Percentiles rank a stretch among this genome's conserved stretches.
Conservation (phyloP, 2,797 vertebrate species). For the Cynopterus sphinx region DNA sequence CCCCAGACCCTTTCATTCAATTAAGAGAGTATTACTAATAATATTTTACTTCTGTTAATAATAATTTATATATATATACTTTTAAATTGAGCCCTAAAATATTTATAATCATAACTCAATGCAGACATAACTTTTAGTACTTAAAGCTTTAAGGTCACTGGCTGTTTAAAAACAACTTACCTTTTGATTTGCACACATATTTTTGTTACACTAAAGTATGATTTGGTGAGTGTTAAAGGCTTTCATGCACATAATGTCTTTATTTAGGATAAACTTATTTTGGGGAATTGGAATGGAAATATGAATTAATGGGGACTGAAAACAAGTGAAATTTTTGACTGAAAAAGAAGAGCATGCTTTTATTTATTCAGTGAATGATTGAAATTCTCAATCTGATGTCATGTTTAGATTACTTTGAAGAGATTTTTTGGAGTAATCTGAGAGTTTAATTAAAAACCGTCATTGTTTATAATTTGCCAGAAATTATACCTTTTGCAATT, state of each 20-base stretch:
- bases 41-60: background rate
- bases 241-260: background rate
- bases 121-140: background rate
- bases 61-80: background rate
- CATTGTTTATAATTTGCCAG: background rate
- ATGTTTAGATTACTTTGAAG: background rate
- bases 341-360: background rate
- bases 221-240: background rate
- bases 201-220: background rate
- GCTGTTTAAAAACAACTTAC: background rate
- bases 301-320: background rate
- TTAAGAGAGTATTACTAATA: background rate
- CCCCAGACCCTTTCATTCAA: background rate
- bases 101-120: background rate
- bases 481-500: constrained; percentile 1
- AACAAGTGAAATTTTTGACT: background rate
- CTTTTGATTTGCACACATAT: background rate
- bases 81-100: background rate
- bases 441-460: constrained; percentile 48
- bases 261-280: background rate
- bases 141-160: background rate
- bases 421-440: constrained; percentile 3
- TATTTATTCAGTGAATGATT: constrained; percentile 6
- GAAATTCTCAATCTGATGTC: background rate
- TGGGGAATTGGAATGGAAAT: background rate